Conservation (phyloP, 1,140 invertebrate genomes). For the Pachyrhynchus sulphureomaculatus region DNA sequence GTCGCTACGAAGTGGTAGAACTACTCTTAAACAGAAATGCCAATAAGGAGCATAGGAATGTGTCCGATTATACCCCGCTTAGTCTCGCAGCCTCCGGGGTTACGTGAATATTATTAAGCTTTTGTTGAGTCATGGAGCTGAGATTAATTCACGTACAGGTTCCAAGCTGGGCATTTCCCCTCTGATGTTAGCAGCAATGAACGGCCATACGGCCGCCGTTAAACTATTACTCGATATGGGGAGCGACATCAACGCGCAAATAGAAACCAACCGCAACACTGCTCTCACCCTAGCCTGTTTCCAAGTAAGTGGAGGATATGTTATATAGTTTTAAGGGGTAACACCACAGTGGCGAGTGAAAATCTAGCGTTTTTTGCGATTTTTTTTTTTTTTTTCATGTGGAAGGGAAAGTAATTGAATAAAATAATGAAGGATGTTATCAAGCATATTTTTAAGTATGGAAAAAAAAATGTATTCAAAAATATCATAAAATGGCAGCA, state of each 20-base stretch:
- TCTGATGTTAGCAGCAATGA: constrained; percentile 99
- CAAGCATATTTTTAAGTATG: too few species aligned
- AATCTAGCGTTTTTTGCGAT: too few species aligned
- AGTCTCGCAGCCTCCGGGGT: constrained; percentile 97
- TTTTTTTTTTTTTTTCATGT: too few species aligned
- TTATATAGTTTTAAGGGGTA: too few species aligned
- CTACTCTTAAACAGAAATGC: constrained; percentile 84
- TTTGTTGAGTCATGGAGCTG: constrained; percentile 86
- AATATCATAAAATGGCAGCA: too few species aligned
- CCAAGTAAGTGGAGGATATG: constrained; percentile 53
- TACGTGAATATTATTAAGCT: constrained; percentile 99
- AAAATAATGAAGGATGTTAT: too few species aligned
- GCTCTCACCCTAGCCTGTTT: constrained; percentile 98
- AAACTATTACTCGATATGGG: constrained; percentile 94
- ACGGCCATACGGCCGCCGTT: constrained; percentile 93
- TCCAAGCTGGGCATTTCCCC: constrained; percentile 98
- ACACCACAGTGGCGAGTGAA: too few species aligned
- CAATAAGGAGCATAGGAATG: constrained; percentile 99
- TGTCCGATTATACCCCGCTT: constrained; percentile 98
- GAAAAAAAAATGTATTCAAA: too few species aligned
- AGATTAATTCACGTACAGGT: constrained; percentile 97
- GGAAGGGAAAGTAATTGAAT: too few species aligned
- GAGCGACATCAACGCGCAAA: constrained; percentile 99
- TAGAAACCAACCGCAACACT: constrained; percentile 99
- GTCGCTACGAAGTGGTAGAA: constrained; percentile 89